Percentiles rank a stretch among this genome's conserved stretches.
Conservation (phyloP, 2,888 invertebrate species). For the Camponotus fellah region DNA sequence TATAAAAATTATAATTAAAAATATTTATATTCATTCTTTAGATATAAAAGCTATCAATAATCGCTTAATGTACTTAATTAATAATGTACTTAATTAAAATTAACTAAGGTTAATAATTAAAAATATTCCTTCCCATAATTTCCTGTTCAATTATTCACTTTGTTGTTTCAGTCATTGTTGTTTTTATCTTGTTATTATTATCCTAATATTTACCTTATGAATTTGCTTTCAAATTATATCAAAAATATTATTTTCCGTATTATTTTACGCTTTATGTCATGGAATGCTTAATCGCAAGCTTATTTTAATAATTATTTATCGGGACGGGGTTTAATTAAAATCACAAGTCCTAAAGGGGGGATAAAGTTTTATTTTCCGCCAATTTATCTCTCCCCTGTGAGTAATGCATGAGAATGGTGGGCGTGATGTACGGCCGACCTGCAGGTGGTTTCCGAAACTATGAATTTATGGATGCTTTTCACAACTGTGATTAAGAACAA, state of each 20-base stretch:
- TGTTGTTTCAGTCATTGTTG: not conserved
- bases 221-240: not conserved
- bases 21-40: not conserved
- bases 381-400: conserved; percentile 47
- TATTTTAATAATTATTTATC: conserved; percentile 39
- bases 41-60: not conserved
- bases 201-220: not conserved
- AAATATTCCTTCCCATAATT: not conserved
- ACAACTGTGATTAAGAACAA: conserved; percentile 42
- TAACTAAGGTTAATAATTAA: not conserved
- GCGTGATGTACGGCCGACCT: conserved; percentile 28
- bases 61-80: not conserved
- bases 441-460: conserved; percentile 45
- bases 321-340: conserved; percentile 39
- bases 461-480: conserved; percentile 7
- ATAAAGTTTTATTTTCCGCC: conserved; percentile 37
- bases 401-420: conserved; percentile 24
- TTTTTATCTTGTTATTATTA: not conserved
- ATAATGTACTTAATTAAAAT: no score
- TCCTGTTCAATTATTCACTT: not conserved
- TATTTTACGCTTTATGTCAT: not conserved
- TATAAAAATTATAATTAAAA: not conserved
- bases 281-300: conserved; percentile 17
- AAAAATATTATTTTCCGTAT: not conserved
- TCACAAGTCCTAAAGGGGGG: conserved; percentile 22